Conservation (phyloP, 1,140 invertebrate genomes). For the Planococcus citri region DNA sequence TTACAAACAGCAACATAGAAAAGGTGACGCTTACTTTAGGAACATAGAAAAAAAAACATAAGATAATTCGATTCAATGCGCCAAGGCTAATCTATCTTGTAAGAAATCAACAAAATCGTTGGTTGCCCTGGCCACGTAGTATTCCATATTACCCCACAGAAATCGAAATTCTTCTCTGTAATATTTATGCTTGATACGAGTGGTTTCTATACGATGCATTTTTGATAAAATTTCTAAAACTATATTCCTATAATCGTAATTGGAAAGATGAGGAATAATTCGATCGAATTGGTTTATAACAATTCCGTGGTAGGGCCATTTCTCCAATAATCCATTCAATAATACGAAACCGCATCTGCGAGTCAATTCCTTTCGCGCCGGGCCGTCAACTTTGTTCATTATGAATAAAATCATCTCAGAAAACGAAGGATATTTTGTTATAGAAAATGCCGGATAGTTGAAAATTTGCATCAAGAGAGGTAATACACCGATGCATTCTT, state of each 20-base stretch:
- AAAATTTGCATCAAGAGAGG: background rate
- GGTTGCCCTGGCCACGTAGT: background rate
- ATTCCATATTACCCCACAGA: slow-evolving; percentile 6
- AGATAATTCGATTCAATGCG: background rate
- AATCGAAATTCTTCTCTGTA: background rate
- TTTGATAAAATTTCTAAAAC: background rate
- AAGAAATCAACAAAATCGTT: background rate
- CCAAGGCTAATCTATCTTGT: background rate
- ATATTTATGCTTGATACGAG: background rate
- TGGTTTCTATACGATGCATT: background rate
- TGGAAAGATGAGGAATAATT: background rate
- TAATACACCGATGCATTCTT: background rate
- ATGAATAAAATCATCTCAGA: background rate
- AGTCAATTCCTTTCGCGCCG: background rate
- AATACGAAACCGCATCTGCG: background rate
- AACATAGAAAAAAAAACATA: background rate
- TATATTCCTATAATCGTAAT: background rate
- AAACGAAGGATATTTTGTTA: background rate
- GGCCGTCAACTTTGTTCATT: background rate
- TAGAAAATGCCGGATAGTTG: background rate
- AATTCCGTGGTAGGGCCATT: background rate
- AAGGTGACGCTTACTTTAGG: too few species aligned
- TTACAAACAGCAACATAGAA: too few species aligned
- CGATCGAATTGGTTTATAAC: background rate
- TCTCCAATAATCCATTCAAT: background rate